Evolutionary conservation across 1,140 invertebrate species (phyloP).

Genomic region (Drosophila eugracilis): DNA sequence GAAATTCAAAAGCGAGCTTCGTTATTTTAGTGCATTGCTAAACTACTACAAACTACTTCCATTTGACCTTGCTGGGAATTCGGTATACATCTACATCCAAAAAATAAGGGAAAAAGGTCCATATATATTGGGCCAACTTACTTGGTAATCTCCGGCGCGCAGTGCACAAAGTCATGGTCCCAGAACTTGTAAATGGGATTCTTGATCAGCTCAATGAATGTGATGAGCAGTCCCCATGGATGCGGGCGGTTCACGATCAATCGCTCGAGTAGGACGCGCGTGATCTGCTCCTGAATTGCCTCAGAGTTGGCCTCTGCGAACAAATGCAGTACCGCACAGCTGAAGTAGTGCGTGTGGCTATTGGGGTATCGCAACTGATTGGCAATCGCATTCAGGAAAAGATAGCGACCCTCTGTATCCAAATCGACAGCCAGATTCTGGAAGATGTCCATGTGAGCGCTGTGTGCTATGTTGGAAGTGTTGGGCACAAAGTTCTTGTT

Average conservation of each 20-base stretch:
- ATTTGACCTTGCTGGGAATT: not conserved
- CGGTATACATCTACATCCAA: not conserved
- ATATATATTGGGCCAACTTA: conserved; percentile 85
- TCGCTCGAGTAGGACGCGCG: conserved; percentile 97
- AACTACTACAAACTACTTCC: conserved; percentile 20
- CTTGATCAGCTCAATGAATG: conserved; percentile 99
- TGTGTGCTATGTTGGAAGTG: conserved; percentile 98
- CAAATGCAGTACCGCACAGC: conserved; percentile 97
- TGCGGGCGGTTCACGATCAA: conserved; percentile 99
- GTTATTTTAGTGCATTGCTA: not conserved
- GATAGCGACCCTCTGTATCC: conserved; percentile 97
- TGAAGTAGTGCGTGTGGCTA: conserved; percentile 99
- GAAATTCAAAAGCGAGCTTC: not conserved
- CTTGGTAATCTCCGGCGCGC: conserved; percentile 99
- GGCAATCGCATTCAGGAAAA: conserved; percentile 99
- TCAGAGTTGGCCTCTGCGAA: conserved; percentile 99
- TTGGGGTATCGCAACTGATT: conserved; percentile 99
- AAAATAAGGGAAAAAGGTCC: not conserved
- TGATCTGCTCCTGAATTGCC: conserved; percentile 95
- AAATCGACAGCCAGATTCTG: conserved; percentile 99
- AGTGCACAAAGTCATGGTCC: conserved; percentile 99
- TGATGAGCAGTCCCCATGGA: conserved; percentile 99
- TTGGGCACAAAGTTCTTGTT: conserved; percentile 95
- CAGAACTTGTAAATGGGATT: conserved; percentile 99
- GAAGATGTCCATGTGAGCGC: conserved; percentile 99